Evolutionary conservation across 2,888 invertebrate species (phyloP), one percentile per base, ranked within the genome.

Genomic region (Polia nebulosa): DNA sequence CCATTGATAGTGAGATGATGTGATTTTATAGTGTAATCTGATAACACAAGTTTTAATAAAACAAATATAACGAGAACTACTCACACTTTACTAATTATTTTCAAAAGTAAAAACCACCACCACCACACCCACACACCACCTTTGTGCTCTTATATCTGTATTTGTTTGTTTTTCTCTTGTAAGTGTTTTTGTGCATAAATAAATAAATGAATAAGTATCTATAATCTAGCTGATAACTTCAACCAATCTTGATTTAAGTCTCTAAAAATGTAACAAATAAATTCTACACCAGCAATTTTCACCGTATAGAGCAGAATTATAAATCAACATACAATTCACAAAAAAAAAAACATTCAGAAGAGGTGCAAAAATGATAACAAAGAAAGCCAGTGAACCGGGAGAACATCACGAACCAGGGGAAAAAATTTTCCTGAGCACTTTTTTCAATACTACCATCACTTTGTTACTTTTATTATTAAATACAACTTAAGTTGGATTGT

Each of bases 391-490:
- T 15, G 32, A 22, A 41, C 27, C 49, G 34, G 47, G 13, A 29
- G 49, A 71, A 61, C 29, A 73, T 68, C 81, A 83, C 81, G 78
- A 69, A 66, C 71, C 45, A 44, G 8, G 11, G 9, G 9, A 66
- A 73, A 73, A 81, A 71, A 36, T 57, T 15, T 20, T 36, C 47
- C 29, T 6, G 55, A 68, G 45, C 49, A 27, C 47, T 67, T 75
- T 55, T 75, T 75, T 58, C 63, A 78, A 58, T 63, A 62, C 55
- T 25, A 57, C 63, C 55, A 34, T 63, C 62, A 49, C 61, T 81
- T 68, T 78, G 29, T 65, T 49, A 58, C 51, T 77, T 68, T 68
- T 77, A 65, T 71, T 56, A 59, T 64, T 80, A 69, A 61, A 65
- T 56, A 29, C 36, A 44, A 52, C 53, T 74, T 32, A 57, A 71